phyloP scores from a whole-genome alignment of 2,113 vertebrate species.

The Anser cygnoides region DNA sequence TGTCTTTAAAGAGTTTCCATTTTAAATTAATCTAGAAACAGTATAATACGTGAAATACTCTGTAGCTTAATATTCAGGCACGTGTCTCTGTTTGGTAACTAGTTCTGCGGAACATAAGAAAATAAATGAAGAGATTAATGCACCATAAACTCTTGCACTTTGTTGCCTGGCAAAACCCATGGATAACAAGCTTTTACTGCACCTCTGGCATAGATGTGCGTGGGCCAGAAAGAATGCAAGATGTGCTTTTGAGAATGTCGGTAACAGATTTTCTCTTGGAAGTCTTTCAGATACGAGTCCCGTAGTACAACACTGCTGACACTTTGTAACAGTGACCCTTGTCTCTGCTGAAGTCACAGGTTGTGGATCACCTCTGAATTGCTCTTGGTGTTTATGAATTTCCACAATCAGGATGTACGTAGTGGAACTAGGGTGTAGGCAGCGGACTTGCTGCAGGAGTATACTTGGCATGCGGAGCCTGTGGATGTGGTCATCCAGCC shows the following conservation, averaged over 20 bases:
- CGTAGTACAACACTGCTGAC: background rate
- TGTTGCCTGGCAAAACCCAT: fast-evolving
- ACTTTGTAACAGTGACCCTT: background rate
- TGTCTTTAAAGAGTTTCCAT: background rate
- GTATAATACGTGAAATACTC: fast-evolving
- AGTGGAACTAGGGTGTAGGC: background rate
- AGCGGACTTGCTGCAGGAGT: background rate
- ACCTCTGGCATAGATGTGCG: background rate
- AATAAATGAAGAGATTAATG: background rate
- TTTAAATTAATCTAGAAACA: background rate
- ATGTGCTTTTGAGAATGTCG: background rate
- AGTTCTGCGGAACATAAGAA: background rate
- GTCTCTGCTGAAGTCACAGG: background rate
- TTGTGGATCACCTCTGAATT: background rate
- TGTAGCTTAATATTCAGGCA: background rate
- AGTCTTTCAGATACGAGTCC: background rate
- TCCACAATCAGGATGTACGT: background rate
- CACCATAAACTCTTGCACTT: background rate
- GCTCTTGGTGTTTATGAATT: background rate
- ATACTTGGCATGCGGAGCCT: background rate
- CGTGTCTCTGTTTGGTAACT: background rate
- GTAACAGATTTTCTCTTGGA: background rate
- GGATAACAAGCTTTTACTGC: background rate
- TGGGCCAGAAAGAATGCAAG: background rate
- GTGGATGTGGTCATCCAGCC: background rate